Evolutionary conservation across 2,113 vertebrate species (phyloP).

Genomic region (Lanius ludovicianus): DNA sequence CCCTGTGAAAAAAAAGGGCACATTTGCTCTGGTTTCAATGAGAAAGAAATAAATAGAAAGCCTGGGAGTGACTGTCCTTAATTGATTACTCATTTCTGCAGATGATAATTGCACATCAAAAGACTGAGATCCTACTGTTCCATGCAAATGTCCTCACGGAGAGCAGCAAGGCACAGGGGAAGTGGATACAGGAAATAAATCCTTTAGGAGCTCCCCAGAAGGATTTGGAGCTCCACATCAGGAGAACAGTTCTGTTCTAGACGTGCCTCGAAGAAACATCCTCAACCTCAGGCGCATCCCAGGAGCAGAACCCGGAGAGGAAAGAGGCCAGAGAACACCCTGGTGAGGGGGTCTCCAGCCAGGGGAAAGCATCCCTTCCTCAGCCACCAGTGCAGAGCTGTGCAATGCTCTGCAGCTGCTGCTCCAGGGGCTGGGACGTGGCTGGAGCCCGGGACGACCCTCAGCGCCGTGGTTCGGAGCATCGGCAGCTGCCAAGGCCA

Average conservation of each 20-base stretch:
- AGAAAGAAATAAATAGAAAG: slow-evolving; percentile 64
- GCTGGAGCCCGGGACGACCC: background rate
- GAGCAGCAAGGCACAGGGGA: background rate
- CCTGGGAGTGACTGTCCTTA: slow-evolving; percentile 52
- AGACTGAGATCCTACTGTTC: slow-evolving; percentile 40
- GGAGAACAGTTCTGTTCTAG: background rate
- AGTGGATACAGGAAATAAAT: slow-evolving; percentile 9
- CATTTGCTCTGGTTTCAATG: slow-evolving; percentile 49
- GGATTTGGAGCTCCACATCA: background rate
- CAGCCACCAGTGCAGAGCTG: background rate
- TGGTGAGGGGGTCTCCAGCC: background rate
- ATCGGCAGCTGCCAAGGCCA: accelerated
- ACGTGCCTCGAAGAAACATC: background rate
- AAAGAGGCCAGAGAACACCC: background rate
- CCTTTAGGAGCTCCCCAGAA: background rate
- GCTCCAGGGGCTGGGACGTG: accelerated
- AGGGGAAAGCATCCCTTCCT: background rate
- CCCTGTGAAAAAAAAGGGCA: slow-evolving; percentile 10
- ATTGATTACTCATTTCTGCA: slow-evolving; percentile 71
- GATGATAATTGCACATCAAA: slow-evolving; percentile 64
- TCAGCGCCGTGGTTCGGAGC: accelerated
- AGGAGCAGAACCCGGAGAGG: accelerated
- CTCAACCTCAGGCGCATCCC: background rate
- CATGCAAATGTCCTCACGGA: slow-evolving; percentile 19
- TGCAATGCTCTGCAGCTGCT: background rate